Percentiles rank a stretch among this genome's conserved stretches.
Evolutionary conservation across 37 sponge, comb jelly and placozoan species (phyloP).

Genomic region (Halisarca cf. caerulea): DNA sequence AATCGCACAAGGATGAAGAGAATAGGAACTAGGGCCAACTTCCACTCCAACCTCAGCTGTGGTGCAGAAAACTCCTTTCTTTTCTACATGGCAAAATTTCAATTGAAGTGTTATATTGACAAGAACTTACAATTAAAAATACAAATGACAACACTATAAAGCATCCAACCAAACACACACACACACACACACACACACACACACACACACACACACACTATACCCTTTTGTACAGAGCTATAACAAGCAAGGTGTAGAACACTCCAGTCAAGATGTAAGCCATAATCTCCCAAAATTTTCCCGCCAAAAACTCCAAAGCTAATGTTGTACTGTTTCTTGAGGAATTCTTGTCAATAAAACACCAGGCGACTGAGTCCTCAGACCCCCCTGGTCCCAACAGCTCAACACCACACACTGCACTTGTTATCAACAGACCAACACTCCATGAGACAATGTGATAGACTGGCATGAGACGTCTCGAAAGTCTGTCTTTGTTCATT

Average conservation of each 20-base stretch:
- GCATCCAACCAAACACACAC: too few species aligned
- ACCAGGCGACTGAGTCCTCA: slow-evolving; percentile 52
- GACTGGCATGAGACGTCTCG: slow-evolving; percentile 23
- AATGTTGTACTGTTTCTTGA: background rate
- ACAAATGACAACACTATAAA: too few species aligned
- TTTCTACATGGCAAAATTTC: background rate
- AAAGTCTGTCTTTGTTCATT: background rate
- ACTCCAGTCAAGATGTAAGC: slow-evolving; percentile 34
- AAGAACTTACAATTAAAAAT: background rate
- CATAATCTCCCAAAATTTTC: slow-evolving; percentile 67
- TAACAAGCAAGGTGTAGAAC: background rate
- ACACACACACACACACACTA: background rate
- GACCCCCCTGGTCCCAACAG: slow-evolving; percentile 48
- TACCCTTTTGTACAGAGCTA: slow-evolving; percentile 1
- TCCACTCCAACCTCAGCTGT: background rate
- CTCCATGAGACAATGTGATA: slow-evolving; percentile 63
- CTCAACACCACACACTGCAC: background rate
- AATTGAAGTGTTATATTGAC: too few species aligned
- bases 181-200: too few species aligned
- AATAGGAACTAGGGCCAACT: slow-evolving; percentile 38
- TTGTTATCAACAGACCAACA: slow-evolving; percentile 43
- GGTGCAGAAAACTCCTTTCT: background rate
- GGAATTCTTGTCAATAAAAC: slow-evolving; percentile 33
- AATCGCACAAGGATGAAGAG: slow-evolving; percentile 66
- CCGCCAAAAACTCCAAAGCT: slow-evolving; percentile 23